phyloP scores from a whole-genome alignment of 2,888 invertebrate genomes.

The Apotomis betuletana region DNA sequence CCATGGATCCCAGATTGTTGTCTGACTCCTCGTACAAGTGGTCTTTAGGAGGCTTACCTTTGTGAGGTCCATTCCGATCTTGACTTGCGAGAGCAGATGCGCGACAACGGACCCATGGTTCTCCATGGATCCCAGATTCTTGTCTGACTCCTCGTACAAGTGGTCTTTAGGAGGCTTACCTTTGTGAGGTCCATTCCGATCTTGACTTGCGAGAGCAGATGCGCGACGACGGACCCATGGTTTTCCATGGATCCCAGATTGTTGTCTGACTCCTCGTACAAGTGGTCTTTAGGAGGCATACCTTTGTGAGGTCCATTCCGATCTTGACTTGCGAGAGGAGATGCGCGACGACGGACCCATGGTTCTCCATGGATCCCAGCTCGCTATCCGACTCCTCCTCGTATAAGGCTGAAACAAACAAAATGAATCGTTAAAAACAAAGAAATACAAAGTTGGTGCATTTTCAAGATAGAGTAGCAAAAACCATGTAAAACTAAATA shows the following conservation, averaged over 20 bases:
- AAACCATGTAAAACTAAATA: too few relatives aligned
- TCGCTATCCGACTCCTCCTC: slow-evolving; percentile 95
- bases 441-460: too few relatives aligned
- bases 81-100: slow-evolving; percentile 98
- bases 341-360: slow-evolving; percentile 98
- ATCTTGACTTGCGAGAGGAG: slow-evolving; percentile 98
- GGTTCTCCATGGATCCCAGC: slow-evolving; percentile 96
- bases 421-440: too few relatives aligned
- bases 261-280: slow-evolving; percentile 95
- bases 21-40: slow-evolving; percentile 94
- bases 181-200: slow-evolving; percentile 99
- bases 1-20: slow-evolving; percentile 95
- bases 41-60: slow-evolving; percentile 81
- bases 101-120: slow-evolving; percentile 98
- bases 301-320: slow-evolving; percentile 99
- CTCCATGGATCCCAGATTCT: slow-evolving; percentile 96
- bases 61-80: slow-evolving; percentile 99
- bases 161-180: slow-evolving; percentile 59
- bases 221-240: slow-evolving; percentile 98
- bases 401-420: slow-evolving; percentile 88
- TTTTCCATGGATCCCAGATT: slow-evolving; percentile 96
- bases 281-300: slow-evolving; percentile 49
- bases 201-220: slow-evolving; percentile 98
- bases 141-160: slow-evolving; percentile 95
- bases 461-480: too few relatives aligned